Conservation (phyloP, 2,888 invertebrate species). For the Laothoe populi region DNA sequence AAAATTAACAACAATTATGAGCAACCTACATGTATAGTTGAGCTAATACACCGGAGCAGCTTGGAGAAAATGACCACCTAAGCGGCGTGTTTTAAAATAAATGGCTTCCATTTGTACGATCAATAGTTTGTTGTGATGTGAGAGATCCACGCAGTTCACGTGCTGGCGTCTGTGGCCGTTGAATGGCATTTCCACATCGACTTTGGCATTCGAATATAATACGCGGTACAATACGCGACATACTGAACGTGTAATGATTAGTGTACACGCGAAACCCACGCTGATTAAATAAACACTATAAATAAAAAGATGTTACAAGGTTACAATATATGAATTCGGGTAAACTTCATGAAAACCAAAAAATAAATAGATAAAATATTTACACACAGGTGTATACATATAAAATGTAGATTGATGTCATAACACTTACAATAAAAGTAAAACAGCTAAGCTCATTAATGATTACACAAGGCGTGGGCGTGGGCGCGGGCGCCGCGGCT, state of each 20-base stretch:
- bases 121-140: slow-evolving; percentile 79
- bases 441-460: slow-evolving; percentile 85
- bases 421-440: slow-evolving; percentile 84
- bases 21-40: slow-evolving; percentile 82
- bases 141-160: slow-evolving; percentile 69
- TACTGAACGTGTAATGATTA: slow-evolving; percentile 10
- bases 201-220: slow-evolving; percentile 81
- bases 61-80: slow-evolving; percentile 69
- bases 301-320: slow-evolving; percentile 27
- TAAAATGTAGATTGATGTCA: slow-evolving; percentile 83
- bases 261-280: slow-evolving; percentile 28
- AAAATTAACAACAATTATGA: slow-evolving; percentile 82
- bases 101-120: slow-evolving; percentile 82
- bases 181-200: slow-evolving; percentile 78
- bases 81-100: slow-evolving; percentile 57
- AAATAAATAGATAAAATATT: slow-evolving; percentile 82
- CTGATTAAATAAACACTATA: slow-evolving; percentile 35
- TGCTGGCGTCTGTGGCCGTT: slow-evolving; percentile 68
- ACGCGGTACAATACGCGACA: slow-evolving; percentile 22
- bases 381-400: slow-evolving; percentile 77
- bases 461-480: slow-evolving; percentile 80
- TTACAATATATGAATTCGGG: slow-evolving; percentile 64
- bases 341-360: slow-evolving; percentile 79
- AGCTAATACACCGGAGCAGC: slow-evolving; percentile 83
- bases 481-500: slow-evolving; percentile 54